Evolutionary conservation across 2,797 vertebrate species (phyloP).

Genomic region (Enteromius afrohamiltoni): DNA sequence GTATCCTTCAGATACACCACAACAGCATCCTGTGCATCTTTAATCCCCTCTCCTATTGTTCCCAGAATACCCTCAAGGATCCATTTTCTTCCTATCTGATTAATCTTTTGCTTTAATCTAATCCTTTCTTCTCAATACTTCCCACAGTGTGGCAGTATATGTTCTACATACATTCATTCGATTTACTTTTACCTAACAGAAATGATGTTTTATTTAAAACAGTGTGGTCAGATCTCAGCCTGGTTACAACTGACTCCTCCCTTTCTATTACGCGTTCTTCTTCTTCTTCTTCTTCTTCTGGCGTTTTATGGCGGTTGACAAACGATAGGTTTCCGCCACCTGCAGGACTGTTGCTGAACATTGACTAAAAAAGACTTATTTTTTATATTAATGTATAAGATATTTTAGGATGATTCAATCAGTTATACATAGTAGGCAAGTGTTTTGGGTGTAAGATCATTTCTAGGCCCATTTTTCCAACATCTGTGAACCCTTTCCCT

Average conservation of each 20-base stretch:
- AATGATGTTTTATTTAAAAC: not conserved
- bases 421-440: not conserved
- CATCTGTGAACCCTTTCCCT: not conserved
- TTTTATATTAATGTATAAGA: not conserved
- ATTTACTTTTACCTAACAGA: not conserved
- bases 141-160: too few species aligned
- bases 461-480: not conserved
- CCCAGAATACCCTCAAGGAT: not conserved
- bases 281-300: not conserved
- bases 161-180: not conserved
- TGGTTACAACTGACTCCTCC: too few species aligned
- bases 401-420: not conserved
- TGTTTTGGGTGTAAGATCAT: not conserved
- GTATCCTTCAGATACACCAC: too few species aligned
- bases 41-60: not conserved
- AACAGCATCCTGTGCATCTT: not conserved
- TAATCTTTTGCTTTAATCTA: not conserved
- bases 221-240: too few species aligned
- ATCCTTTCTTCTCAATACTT: not conserved
- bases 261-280: too few species aligned
- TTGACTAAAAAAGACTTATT: not conserved
- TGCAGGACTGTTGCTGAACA: not conserved
- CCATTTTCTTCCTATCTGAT: not conserved
- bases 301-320: not conserved
- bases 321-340: not conserved